Percentiles rank a stretch among this genome's conserved stretches.
Conservation (phyloP, 2,888 invertebrate genomes). For the Psococerastis gibbosa region DNA sequence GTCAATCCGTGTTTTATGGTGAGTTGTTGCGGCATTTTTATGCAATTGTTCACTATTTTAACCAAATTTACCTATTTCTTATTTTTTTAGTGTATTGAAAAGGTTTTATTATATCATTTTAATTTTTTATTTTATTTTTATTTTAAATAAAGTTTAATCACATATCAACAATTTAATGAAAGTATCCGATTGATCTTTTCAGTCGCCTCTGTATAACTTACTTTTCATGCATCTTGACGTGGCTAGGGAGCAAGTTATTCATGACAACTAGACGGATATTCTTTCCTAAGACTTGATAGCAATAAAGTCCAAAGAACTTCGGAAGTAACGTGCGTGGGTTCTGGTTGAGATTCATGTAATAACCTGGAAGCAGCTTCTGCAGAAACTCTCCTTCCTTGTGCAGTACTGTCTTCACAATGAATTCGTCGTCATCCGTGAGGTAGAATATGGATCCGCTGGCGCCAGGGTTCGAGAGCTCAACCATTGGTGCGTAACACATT, state of each 20-base stretch:
- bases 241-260: constrained; percentile 96
- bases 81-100: too few relatives aligned
- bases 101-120: too few relatives aligned
- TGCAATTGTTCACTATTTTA: too few relatives aligned
- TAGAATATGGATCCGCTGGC: constrained; percentile 44
- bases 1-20: too few relatives aligned
- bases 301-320: constrained; percentile 43
- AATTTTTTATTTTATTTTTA: too few relatives aligned
- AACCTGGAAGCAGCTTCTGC: constrained; percentile 38
- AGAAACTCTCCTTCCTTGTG: constrained; percentile 43
- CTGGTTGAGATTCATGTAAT: constrained; percentile 40
- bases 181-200: too few relatives aligned
- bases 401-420: constrained; percentile 43
- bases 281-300: constrained; percentile 79
- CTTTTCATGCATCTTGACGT: constrained; percentile 72
- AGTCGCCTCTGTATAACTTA: too few relatives aligned
- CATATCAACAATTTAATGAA: too few relatives aligned
- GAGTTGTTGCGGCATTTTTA: too few relatives aligned
- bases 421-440: constrained; percentile 38
- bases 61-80: too few relatives aligned
- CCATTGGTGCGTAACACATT: constrained; percentile 33
- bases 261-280: constrained; percentile 95
- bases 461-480: constrained; percentile 40
- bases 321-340: constrained; percentile 41
- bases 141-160: too few relatives aligned